Evolutionary conservation across 2,797 vertebrate genomes (phyloP), one percentile per base, ranked within the genome.

Genomic region (Basileuterus tristriatus): DNA sequence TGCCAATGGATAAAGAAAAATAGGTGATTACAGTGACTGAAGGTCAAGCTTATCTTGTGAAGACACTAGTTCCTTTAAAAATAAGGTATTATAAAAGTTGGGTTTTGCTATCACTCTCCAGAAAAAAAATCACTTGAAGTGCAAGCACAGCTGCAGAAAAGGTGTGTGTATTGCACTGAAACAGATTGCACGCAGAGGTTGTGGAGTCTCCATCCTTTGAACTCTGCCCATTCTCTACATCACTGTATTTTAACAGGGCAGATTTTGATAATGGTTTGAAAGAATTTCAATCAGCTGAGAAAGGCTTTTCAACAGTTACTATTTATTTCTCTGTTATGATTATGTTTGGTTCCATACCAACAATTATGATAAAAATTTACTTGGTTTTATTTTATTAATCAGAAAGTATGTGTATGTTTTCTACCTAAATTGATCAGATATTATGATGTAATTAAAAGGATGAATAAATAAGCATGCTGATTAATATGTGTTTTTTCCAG

Each of bases 191-290:
- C 2, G 1, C 8, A 12, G 65, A 29, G 23, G 5, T 4, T 58
- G 19, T 37, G 37, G 27, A 64, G n/a, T 23, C 23, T 64, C 23
- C 13, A 7, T 37, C 32, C 16, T 71, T 71, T 79, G 43, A 71
- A 56, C 27, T 24, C 96, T 98, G 96, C 80, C 97, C 97, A 9
- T 91, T 90, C 58, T 98, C 98, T 93, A 96, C 97, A 4, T n/a
- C 97, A 52, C 89, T 94, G 5, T 98, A 97, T 97, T 98, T 98
- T 86, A 98, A 98, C 93, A 97, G 97, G 88, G 97, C 97, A 52
- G 97, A 97, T 81, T 97, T 98, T 18, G 88, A 96, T 93, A 95
- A 89, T 80, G 94, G 86, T 68, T 95, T 98, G 84, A 97, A 97
- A 80, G 96, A 98, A 67, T 98, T 98, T 83, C 75, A 97, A 36